Evolutionary conservation across 1,140 invertebrate species (phyloP), one percentile per base, ranked within the genome.

Genomic region (Trichonephila clavipes): DNA sequence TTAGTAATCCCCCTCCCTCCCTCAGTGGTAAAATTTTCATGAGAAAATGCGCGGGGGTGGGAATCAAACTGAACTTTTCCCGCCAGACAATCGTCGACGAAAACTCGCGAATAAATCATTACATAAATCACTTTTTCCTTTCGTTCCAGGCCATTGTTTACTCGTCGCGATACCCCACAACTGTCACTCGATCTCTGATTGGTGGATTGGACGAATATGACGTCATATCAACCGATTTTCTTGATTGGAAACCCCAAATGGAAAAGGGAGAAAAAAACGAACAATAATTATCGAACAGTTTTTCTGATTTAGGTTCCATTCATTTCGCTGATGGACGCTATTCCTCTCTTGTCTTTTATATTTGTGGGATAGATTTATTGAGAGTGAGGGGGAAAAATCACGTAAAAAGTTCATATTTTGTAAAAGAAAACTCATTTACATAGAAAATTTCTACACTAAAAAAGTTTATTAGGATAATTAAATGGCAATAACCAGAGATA

Each of bases 51-150:
- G 86, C 61, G n/a, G 18, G 88, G 66, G 88, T 58, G 88, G 66
- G 66, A 40, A 51, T 24, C 18, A 51, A 44, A 18, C n/a, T n/a
- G 85, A 61, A 61, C n/a, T 62, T 51, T 51, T 51, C 51, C 51
- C 51, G 51, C 51, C 89, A 40, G 83, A 87, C 91, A 92, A 92
- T 92, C 91, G 89, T 91, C 61, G 24, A 83, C 44, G 82, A 87
- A 92, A 85, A 58, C 40, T 77, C 64, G 44, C 82, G 83, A 72
- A 92, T 92, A 92, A 92, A 92, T 92, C 91, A 92, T 92, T 69
- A 92, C 81, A 92, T 92, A 92, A 92, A 92, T 92, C 91, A 92
- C 81, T 44, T 64, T 92, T 92, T 92, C 81, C 90, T 81, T 91
- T 83, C 40, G 77, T 59, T 24, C 88, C 40, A 28, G 28, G 64